phyloP scores from a whole-genome alignment of 2,113 vertebrate genomes.

The Capra hircus region DNA sequence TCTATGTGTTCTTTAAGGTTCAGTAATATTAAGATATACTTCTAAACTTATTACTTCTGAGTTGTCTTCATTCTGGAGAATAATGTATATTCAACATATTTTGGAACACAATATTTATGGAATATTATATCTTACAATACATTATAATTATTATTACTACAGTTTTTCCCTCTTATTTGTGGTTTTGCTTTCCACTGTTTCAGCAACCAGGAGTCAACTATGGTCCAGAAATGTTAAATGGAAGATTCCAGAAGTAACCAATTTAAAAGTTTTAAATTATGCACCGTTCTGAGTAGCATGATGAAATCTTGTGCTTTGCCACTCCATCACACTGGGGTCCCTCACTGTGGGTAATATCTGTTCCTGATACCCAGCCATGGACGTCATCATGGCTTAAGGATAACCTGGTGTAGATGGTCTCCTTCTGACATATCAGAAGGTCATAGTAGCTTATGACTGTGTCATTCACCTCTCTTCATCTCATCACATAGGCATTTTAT shows the following conservation, averaged over 20 bases:
- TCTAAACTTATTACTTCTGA: background rate
- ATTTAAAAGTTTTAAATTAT: background rate
- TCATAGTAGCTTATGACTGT: background rate
- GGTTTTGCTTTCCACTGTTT: background rate
- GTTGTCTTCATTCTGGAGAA: background rate
- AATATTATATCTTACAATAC: background rate
- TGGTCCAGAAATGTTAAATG: background rate
- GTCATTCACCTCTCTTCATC: background rate
- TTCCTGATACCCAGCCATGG: background rate
- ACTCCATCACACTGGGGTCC: background rate
- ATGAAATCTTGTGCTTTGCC: background rate
- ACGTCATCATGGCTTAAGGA: background rate
- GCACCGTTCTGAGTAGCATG: background rate
- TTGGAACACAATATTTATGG: background rate
- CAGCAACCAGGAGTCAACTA: background rate
- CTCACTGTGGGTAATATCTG: background rate
- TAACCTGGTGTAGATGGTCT: background rate
- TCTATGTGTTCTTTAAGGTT: background rate
- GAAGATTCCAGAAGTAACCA: background rate
- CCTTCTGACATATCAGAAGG: background rate
- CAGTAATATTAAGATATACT: background rate
- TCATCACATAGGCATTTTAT: background rate
- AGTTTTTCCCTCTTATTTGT: background rate
- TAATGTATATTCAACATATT: background rate
- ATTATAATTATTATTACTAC: background rate